Evolutionary conservation across 2,113 vertebrate species (phyloP), one percentile per base, ranked within the genome.

Genomic region (Pterocles orientalis): DNA sequence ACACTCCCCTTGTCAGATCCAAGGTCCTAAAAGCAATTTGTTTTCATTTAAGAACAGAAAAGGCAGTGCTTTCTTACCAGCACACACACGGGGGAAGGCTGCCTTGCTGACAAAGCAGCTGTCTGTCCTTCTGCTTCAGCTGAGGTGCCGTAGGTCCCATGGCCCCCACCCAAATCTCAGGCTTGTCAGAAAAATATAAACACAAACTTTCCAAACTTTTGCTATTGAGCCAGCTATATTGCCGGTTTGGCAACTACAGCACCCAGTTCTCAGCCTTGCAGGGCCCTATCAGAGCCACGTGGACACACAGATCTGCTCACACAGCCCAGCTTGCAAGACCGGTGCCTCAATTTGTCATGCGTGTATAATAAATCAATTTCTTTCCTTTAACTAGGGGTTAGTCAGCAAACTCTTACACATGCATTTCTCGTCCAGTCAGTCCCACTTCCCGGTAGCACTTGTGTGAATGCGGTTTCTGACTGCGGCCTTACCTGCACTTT

Each of bases 361-460:
- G 88, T 9, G 0, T 80, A 9, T 39, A 84, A 90, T 79, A 96
- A 95, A 93, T 96, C 85, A 85, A 72, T 95, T 92, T 91, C 36
- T 95, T 95, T 53, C 81, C 73, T 94, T 87, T 70, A 84, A 45
- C 56, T 8, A 25, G 45, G 65, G 51, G 69, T 95, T 95, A 95
- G 94, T 95, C 95, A 96, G 95, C 92, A 92, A 91, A 91, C 86
- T 71, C 81, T 92, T 82, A 75, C 91, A 96, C 88, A 91, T 14
- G 24, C 24, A 6, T 78, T 83, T 91, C 80, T 88, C 20, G 6
- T 16, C 26, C 57, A 65, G 29, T 36, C 48, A 69, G 34, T 56
- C 60, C 43, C 51, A 19, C 60, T 84, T 92, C 80, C 75, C 16
- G 11, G 72, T 70, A 66, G 82, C 33, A 21, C 34, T 70, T 0